A percentile compares a stretch with the other conserved stretches of the same genome.
Evolutionary conservation across 2,888 invertebrate genomes (phyloP).

Genomic region (Drosophila niveifrons): DNA sequence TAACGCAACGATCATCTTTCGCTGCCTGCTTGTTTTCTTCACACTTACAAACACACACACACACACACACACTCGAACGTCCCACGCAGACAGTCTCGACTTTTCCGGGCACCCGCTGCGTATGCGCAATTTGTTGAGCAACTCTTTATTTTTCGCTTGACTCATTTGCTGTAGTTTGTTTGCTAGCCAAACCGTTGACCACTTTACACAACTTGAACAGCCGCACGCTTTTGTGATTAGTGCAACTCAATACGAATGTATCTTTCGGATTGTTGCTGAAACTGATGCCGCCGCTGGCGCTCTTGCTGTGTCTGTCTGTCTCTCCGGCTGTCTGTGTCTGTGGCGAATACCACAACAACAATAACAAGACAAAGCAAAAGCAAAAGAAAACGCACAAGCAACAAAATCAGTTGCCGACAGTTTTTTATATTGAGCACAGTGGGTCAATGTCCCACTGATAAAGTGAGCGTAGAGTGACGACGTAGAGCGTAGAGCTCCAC

Average conservation of each 20-base stretch:
- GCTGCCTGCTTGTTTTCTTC: not conserved
- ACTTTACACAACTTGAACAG: conserved; percentile 53
- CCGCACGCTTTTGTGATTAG: conserved; percentile 69
- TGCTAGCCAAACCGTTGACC: conserved; percentile 23
- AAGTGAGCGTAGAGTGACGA: conserved; percentile 71
- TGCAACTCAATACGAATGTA: conserved; percentile 47
- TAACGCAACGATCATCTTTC: conserved; percentile 17
- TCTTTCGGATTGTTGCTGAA: conserved; percentile 47
- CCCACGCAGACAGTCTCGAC: conserved; percentile 38
- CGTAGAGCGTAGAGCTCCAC: conserved; percentile 34
- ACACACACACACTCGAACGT: conserved; percentile 13
- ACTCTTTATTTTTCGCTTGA: conserved; percentile 11
- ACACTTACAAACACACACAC: not conserved
- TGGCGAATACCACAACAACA: conserved; percentile 48
- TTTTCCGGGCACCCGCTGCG: conserved; percentile 65
- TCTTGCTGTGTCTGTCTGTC: conserved; percentile 4
- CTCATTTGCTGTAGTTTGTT: no score
- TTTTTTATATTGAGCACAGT: conserved; percentile 83
- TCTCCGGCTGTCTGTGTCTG: conserved; percentile 36
- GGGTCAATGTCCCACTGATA: conserved; percentile 85
- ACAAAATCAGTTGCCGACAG: conserved; percentile 78
- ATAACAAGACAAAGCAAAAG: conserved; percentile 46
- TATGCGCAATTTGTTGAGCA: conserved; percentile 70
- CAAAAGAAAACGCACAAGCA: conserved; percentile 37
- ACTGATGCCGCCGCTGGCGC: conserved; percentile 41